phyloP scores from a whole-genome alignment of 2,888 invertebrate species.

The Ceraclea dissimilis region DNA sequence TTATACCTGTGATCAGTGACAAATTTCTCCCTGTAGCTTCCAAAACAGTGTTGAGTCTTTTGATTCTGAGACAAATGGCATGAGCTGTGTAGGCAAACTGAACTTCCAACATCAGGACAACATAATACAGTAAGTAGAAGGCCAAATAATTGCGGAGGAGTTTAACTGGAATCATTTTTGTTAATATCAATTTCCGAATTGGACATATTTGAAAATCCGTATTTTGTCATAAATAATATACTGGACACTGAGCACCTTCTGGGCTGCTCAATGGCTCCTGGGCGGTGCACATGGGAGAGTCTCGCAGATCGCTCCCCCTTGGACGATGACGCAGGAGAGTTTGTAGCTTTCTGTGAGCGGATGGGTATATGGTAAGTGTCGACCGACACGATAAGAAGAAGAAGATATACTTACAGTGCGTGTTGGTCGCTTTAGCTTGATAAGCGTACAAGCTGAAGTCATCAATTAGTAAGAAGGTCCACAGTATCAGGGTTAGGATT shows the following conservation, averaged over 20 bases:
- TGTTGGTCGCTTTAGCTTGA: conserved; percentile 37
- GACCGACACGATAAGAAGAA: too few species aligned
- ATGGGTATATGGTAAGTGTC: too few species aligned
- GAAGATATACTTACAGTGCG: conserved; percentile 41
- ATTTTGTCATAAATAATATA: neutral
- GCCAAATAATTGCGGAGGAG: conserved; percentile 49
- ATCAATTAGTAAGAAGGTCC: conserved; percentile 39
- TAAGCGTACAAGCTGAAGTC: conserved; percentile 43
- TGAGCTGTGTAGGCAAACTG: conserved; percentile 53
- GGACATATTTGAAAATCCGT: neutral
- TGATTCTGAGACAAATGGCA: conserved; percentile 49
- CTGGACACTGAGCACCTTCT: too few species aligned
- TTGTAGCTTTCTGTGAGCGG: too few species aligned
- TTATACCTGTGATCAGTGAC: conserved; percentile 17
- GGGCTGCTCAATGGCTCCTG: too few species aligned
- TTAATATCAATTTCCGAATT: neutral
- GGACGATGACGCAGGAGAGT: too few species aligned
- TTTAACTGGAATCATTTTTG: conserved; percentile 32
- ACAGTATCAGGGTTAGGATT: conserved; percentile 39
- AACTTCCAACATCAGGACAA: conserved; percentile 50
- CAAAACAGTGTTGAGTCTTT: conserved; percentile 46
- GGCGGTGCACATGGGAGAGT: too few species aligned
- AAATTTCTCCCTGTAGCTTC: conserved; percentile 38
- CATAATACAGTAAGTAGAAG: conserved; percentile 52
- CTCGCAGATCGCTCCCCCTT: too few species aligned